Percentiles rank a stretch among this genome's conserved stretches.
phyloP scores from a whole-genome alignment of 2,113 vertebrate genomes.

The Synodontis membranacea region DNA sequence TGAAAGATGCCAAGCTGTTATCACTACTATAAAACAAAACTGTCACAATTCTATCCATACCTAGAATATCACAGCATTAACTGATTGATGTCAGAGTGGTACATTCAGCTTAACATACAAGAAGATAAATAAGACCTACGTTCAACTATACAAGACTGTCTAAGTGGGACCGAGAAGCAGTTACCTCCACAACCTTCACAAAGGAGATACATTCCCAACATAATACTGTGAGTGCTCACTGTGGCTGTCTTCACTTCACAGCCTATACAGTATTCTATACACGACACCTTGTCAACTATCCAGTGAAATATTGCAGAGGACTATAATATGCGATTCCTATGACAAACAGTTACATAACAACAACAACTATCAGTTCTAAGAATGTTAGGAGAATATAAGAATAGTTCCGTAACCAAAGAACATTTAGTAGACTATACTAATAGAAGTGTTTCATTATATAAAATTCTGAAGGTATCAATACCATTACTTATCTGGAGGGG shows the following conservation, averaged over 20 bases:
- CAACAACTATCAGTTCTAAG: not conserved
- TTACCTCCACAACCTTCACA: not conserved
- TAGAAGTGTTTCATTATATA: not conserved
- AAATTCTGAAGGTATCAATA: not conserved
- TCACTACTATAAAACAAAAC: constrained; percentile 6
- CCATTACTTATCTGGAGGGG: not conserved
- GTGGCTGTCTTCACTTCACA: not conserved
- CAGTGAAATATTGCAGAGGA: not conserved
- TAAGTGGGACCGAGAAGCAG: not conserved
- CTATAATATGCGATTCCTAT: not conserved
- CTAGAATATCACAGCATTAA: not conserved
- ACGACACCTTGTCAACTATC: not conserved
- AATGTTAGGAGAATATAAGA: not conserved
- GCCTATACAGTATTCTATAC: not conserved
- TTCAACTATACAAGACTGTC: not conserved
- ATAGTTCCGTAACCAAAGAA: not conserved
- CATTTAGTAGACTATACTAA: not conserved
- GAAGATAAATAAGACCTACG: not conserved
- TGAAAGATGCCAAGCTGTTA: not conserved
- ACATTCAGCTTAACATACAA: constrained; percentile 8
- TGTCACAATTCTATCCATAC: not conserved
- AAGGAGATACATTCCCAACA: not conserved
- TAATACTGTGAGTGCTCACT: not conserved
- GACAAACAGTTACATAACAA: not conserved
- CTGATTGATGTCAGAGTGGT: not conserved